Evolutionary conservation across 64 coral and sea anemone species (phyloP), one percentile per base, ranked within the genome.

Genomic region (Porites lutea): DNA sequence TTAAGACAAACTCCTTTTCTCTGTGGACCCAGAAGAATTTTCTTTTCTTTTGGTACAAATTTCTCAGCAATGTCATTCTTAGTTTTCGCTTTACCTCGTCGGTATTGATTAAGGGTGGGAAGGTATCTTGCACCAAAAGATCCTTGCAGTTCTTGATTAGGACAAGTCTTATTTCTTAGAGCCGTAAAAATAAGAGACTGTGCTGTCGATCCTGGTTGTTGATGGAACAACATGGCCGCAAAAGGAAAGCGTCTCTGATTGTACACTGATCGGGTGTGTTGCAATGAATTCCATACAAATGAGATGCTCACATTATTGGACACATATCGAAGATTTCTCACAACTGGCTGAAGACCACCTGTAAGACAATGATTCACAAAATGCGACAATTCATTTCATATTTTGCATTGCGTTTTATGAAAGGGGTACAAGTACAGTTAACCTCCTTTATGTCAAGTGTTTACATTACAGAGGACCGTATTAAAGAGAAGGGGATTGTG

Each of bases 1-100:
- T 94, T 99, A n/a, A 99, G 82, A 92, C 97, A 99, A n/a, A 99
- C 97, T 2, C 97, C 97, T 62, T 96, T 90, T 45, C 97, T 87
- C 19, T 99, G 97, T 3, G 97, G 97, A 3, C 97, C 97, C 48
- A 90, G 83, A 7, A 99, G 75, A 48, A 99, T 89, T 46, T 75
- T 70, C 71, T 93, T 95, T 13, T 77, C 71, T 94, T 79, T 82
- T 45, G 88, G 90, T 7, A 96, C 50, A 69, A 87, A 23, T 84
- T 89, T 90, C 71, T 96, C 93, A 2, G 79, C 71, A 79, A 91
- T 88, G 3, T 77, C 79, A 48, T 87, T 90, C 49, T 96, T 99
- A 15, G 94, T 99, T 68, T 84, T 84, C 3, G 91, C 94, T 76
- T 99, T 99, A 69, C 86, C 80, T 55, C 91, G 88, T 15, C 92